phyloP scores from a whole-genome alignment of 2,113 vertebrate genomes.

The Seriola quinqueradiata region DNA sequence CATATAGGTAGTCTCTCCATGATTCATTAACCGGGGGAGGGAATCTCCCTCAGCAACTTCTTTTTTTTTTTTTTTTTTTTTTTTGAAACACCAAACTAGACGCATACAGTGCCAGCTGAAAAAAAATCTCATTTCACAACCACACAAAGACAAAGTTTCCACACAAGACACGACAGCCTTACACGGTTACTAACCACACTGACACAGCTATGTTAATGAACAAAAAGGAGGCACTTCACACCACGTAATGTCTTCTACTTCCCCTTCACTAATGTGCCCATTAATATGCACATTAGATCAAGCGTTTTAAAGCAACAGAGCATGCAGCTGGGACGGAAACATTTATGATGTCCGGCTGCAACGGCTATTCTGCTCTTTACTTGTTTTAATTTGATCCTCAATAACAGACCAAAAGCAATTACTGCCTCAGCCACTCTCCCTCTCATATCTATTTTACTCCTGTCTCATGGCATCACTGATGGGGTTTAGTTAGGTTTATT shows the following conservation, averaged over 20 bases:
- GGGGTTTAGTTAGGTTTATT: constrained; percentile 13
- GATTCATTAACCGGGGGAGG: constrained; percentile 42
- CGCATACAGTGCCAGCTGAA: constrained; percentile 4
- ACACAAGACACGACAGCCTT: background rate
- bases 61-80: background rate
- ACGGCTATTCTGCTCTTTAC: constrained; percentile 30
- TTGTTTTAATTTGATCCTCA: constrained; percentile 52
- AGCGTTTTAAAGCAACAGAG: constrained; percentile 40
- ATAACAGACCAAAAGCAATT: constrained; percentile 54
- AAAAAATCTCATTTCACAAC: constrained; percentile 9
- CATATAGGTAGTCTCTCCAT: constrained; percentile 27
- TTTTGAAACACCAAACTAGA: constrained; percentile 21
- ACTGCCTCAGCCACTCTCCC: constrained; percentile 9
- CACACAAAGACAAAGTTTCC: constrained; percentile 1
- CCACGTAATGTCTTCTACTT: constrained; percentile 19
- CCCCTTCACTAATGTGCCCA: constrained; percentile 37
- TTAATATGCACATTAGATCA: constrained; percentile 52
- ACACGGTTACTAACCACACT: background rate
- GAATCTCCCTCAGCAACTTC: constrained; percentile 10
- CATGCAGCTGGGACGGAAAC: constrained; percentile 38
- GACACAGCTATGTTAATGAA: constrained; percentile 29
- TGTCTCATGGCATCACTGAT: constrained; percentile 28
- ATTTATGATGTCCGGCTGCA: constrained; percentile 41
- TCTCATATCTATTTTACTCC: constrained; percentile 38
- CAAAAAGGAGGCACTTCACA: constrained; percentile 9